Percentiles rank a stretch among this genome's conserved stretches.
Evolutionary conservation across 2,797 vertebrate species (phyloP).

Genomic region (Xyrichtys novacula): DNA sequence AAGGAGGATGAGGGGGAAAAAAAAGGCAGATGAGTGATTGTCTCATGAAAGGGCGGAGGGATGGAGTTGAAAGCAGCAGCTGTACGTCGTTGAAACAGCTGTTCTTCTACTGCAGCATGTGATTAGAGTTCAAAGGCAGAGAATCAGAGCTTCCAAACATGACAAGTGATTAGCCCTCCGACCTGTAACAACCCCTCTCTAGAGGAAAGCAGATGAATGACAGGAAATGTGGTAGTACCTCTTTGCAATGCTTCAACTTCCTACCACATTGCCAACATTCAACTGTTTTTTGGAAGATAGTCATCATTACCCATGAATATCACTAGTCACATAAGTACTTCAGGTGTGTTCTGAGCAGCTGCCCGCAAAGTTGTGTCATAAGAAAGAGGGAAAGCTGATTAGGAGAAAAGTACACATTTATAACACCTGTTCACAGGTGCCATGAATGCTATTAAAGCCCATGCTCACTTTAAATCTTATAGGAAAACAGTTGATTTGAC

Average conservation of each 20-base stretch:
- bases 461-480: conserved; percentile 48
- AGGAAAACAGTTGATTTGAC: conserved; percentile 35
- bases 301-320: conserved; percentile 50
- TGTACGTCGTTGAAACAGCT: conserved; percentile 64
- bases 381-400: conserved; percentile 39
- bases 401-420: conserved; percentile 16
- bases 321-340: conserved; percentile 38
- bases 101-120: conserved; percentile 65
- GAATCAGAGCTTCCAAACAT: conserved; percentile 55
- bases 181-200: conserved; percentile 45
- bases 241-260: conserved; percentile 19
- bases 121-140: conserved; percentile 70
- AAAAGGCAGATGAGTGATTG: conserved; percentile 20
- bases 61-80: conserved; percentile 55
- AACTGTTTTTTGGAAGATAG: conserved; percentile 55
- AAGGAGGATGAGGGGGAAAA: conserved; percentile 33
- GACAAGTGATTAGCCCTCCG: conserved; percentile 70
- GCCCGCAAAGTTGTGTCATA: conserved; percentile 27
- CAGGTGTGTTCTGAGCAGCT: conserved; percentile 39
- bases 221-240: conserved; percentile 33
- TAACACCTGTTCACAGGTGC: conserved; percentile 29
- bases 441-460: conserved; percentile 54
- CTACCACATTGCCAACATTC: conserved; percentile 43
- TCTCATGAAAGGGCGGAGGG: conserved; percentile 23
- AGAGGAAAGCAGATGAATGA: conserved; percentile 68